Conservation (phyloP, 2,888 invertebrate species). For the Athalia rosae region DNA sequence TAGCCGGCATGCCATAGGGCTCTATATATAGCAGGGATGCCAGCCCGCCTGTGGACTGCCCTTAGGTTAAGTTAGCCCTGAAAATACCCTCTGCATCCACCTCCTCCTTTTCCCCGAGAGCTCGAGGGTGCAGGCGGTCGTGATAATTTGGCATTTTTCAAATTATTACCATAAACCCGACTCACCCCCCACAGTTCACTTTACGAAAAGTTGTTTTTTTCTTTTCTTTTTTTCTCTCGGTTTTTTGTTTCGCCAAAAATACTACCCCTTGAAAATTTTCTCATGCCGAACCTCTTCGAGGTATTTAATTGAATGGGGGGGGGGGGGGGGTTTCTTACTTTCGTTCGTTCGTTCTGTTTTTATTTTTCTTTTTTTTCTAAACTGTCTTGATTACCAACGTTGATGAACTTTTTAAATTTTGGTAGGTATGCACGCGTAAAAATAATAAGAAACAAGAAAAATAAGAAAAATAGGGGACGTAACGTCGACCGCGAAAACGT, state of each 20-base stretch:
- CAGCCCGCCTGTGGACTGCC: neutral
- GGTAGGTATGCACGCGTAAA: too few relatives aligned
- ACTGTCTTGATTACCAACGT: too few relatives aligned
- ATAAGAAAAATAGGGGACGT: neutral
- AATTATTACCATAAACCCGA: slow-evolving; percentile 29
- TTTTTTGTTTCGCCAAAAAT: neutral
- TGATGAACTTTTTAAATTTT: too few relatives aligned
- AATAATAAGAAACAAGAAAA: too few relatives aligned
- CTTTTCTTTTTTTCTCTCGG: neutral
- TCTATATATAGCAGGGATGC: neutral
- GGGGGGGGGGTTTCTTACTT: too few relatives aligned
- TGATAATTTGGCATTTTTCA: slow-evolving; percentile 41
- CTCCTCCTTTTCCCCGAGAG: neutral
- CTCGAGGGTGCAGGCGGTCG: slow-evolving; percentile 11
- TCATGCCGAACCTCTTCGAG: too few relatives aligned
- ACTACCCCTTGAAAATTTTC: too few relatives aligned
- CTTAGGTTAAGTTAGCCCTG: too few relatives aligned
- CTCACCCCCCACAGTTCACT: too few relatives aligned
- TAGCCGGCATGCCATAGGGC: slow-evolving; percentile 9
- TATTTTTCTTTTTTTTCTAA: too few relatives aligned
- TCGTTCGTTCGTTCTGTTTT: too few relatives aligned
- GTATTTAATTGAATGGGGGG: too few relatives aligned
- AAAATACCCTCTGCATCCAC: slow-evolving; percentile 14
- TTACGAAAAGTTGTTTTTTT: slow-evolving; percentile 20
- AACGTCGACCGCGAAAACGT: slow-evolving; percentile 7